Base-by-base conservation (phyloP, 2,888 invertebrate genomes). In the Sarcophaga rosellei region DNA sequence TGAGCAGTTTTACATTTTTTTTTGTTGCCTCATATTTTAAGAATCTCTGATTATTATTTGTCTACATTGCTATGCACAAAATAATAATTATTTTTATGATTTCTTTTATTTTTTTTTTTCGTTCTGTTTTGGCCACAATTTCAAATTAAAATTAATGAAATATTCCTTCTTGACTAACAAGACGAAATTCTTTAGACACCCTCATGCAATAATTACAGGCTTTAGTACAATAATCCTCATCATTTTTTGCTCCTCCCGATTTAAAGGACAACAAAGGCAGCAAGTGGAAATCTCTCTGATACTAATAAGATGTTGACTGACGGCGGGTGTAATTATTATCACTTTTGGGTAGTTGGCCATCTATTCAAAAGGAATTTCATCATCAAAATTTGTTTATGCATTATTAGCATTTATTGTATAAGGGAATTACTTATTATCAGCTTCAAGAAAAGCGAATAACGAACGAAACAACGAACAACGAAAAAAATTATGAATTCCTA, bases 141-240 rank as follows among this genome's bases (percentile, higher is more conserved):
- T 92, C 92, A 91, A 92, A 92, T 92, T 92, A 92, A 92, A 92
- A 92, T 91, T 92, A 92, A 92, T 92, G 92, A 92, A 92, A 92
- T 91, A 91, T 92, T 90, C 89, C 88, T 84, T 83, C 66, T 77
- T 83, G 79, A 88, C 89, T 88, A 88, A 53, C 89, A 90, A 87
- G 89, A 90, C 88, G 89, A 91, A 91, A 91, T 89, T 90, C 89
- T 90, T 90, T 90, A 90, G 90, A 89, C 89, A 89, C 90, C 90
- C 91, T 88, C 85, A 88, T 74, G 72, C 45, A 63, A 25, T 53
- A 53, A 53, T 66, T 53, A 68, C 47, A 69, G 70, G 8, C 62
- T 63, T 63, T 20, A 57, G 44, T 61, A 69, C 44, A 45, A 53
- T 61, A 17, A 68, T 44, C 59, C 47, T 76, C 21, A 53, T 53